Conservation (phyloP, 2,797 vertebrate species). For the Hybognathus amarus region DNA sequence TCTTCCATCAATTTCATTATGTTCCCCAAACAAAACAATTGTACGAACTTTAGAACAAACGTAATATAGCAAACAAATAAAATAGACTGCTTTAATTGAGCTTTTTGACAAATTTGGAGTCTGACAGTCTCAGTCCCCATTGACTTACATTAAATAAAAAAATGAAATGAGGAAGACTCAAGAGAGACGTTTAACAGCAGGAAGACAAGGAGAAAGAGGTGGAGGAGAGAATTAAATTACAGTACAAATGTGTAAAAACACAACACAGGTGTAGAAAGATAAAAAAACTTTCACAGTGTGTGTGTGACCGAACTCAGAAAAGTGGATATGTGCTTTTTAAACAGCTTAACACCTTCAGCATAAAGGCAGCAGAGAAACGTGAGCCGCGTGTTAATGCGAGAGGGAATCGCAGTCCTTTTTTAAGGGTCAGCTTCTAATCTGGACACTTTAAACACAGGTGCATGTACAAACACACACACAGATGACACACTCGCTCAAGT, state of each 20-base stretch:
- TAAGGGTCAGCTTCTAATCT: constrained; percentile 37
- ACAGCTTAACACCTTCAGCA: constrained; percentile 75
- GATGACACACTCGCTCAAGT: constrained; percentile 37
- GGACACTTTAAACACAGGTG: constrained; percentile 57
- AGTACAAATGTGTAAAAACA: constrained; percentile 32
- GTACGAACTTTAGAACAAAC: no score
- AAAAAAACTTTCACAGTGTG: not conserved
- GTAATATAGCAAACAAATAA: not conserved
- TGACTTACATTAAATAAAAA: not conserved
- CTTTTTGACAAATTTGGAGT: not conserved
- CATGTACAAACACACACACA: constrained; percentile 48
- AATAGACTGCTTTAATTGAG: not conserved
- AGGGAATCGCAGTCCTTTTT: constrained; percentile 26
- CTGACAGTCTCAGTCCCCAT: no score
- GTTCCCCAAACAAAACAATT: not conserved
- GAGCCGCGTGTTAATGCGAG: constrained; percentile 60
- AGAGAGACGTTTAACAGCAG: constrained; percentile 5
- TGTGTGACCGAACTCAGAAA: constrained; percentile 63
- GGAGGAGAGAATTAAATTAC: constrained; percentile 33
- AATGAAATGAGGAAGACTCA: not conserved
- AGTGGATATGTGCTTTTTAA: constrained; percentile 77
- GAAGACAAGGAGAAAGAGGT: not conserved
- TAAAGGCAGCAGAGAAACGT: constrained; percentile 77
- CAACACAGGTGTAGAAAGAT: constrained; percentile 19
- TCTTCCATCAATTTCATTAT: not conserved